Percentiles rank a stretch among this genome's conserved stretches.
Evolutionary conservation across 2,888 invertebrate species (phyloP).

Genomic region (Creontiades dilutus): DNA sequence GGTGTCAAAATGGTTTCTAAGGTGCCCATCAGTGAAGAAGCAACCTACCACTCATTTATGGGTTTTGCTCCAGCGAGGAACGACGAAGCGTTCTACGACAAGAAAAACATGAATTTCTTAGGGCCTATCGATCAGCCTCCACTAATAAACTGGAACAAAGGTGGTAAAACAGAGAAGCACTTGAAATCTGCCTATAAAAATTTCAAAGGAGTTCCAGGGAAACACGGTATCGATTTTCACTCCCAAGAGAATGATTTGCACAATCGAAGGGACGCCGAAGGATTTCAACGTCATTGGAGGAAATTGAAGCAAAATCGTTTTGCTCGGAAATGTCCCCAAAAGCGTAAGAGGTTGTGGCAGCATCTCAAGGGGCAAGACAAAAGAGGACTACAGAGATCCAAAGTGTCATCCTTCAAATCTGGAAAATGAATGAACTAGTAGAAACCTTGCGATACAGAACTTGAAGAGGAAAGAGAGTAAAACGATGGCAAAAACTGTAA

Average conservation of each 20-base stretch:
- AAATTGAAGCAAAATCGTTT: background rate
- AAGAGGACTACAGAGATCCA: background rate
- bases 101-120: constrained; percentile 32
- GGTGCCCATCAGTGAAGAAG: background rate
- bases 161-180: background rate
- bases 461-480: background rate
- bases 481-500: background rate
- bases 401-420: background rate
- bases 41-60: background rate
- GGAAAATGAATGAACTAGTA: background rate
- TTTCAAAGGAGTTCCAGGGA: background rate
- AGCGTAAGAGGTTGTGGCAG: background rate
- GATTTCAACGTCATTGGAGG: background rate
- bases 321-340: background rate
- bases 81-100: constrained; percentile 37
- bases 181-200: background rate
- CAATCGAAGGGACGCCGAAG: background rate
- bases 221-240: background rate
- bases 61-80: background rate
- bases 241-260: constrained; percentile 13
- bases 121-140: constrained; percentile 1
- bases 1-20: background rate
- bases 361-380: background rate
- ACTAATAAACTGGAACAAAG: background rate
- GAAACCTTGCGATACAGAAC: background rate